Conservation (phyloP, 2,113 vertebrate species). For the Varanus komodoensis region DNA sequence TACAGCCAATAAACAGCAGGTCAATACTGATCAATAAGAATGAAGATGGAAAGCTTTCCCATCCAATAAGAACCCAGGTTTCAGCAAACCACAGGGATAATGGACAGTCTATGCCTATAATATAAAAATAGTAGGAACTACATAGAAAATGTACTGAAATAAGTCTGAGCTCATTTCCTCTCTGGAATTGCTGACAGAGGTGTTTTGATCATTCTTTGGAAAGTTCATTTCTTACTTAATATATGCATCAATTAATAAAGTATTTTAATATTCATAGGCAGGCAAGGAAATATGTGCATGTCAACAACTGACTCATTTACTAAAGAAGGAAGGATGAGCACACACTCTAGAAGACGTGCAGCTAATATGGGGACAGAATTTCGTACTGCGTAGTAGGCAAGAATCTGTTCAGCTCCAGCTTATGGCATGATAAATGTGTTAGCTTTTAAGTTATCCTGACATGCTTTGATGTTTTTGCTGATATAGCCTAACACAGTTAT, state of each 20-base stretch:
- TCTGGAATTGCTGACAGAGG: neutral
- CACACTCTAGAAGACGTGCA: neutral
- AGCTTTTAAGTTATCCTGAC: neutral
- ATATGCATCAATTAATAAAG: neutral
- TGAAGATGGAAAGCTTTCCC: neutral
- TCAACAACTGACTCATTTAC: neutral
- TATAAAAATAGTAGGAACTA: neutral
- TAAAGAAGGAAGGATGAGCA: neutral
- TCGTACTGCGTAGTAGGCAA: neutral
- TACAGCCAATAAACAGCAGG: neutral
- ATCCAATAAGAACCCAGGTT: neutral
- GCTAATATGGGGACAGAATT: neutral
- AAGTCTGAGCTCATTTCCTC: neutral
- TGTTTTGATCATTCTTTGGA: neutral
- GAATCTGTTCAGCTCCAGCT: neutral
- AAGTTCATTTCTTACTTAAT: neutral
- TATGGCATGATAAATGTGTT: neutral
- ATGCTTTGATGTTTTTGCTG: neutral
- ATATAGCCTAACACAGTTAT: neutral
- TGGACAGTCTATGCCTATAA: neutral
- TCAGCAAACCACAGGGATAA: neutral
- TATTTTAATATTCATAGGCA: neutral
- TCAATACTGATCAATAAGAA: neutral
- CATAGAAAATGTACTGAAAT: neutral
- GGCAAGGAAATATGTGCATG: neutral